Percentiles rank a stretch among this genome's conserved stretches.
phyloP scores from a whole-genome alignment of 1,140 invertebrate genomes.

The Oryzaephilus surinamensis region DNA sequence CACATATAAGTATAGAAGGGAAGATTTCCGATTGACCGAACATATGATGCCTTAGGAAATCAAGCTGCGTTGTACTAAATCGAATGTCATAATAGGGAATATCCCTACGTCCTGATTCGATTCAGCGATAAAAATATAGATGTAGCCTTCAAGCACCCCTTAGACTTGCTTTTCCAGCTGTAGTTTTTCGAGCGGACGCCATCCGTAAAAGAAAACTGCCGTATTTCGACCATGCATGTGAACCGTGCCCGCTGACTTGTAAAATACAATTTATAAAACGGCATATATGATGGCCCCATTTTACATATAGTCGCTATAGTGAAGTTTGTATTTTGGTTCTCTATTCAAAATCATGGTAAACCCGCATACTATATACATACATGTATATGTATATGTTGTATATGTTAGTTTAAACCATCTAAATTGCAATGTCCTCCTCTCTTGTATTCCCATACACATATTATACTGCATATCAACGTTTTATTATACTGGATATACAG shows the following conservation, averaged over 20 bases:
- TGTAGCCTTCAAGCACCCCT: constrained; percentile 3
- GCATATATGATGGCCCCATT: constrained; percentile 5
- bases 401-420: too few relatives aligned
- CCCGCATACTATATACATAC: too few relatives aligned
- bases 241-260: constrained; percentile 14
- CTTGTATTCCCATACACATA: too few relatives aligned
- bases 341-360: too few relatives aligned
- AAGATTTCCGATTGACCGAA: constrained; percentile 10
- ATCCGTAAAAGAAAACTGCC: constrained; percentile 11
- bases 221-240: constrained; percentile 8
- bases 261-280: constrained; percentile 17
- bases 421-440: too few relatives aligned
- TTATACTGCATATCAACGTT: too few relatives aligned
- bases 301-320: too few relatives aligned
- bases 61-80: constrained; percentile 7
- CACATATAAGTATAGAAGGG: constrained; percentile 1
- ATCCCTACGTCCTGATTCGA: constrained; percentile 8
- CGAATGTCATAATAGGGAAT: constrained; percentile 10
- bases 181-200: constrained; percentile 9
- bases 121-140: constrained; percentile 10
- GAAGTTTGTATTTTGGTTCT: too few relatives aligned
- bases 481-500: too few relatives aligned
- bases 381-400: too few relatives aligned
- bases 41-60: constrained; percentile 10
- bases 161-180: too few relatives aligned